Evolutionary conservation across 2,797 vertebrate genomes (phyloP).

Genomic region (Masticophis lateralis): DNA sequence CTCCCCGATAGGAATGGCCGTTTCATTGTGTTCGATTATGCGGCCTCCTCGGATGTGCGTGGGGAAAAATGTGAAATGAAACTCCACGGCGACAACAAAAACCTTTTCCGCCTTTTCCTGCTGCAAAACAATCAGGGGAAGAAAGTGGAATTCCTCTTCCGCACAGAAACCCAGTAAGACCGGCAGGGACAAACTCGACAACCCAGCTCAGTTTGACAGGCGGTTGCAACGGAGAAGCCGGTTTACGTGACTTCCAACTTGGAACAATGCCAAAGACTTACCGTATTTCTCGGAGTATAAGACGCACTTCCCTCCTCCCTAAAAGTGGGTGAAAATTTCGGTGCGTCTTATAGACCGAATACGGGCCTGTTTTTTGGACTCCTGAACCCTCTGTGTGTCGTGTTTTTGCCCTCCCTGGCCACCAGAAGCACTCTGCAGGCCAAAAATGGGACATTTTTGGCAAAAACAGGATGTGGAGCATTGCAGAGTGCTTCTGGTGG

Average conservation of each 20-base stretch:
- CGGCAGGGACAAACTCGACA: neutral
- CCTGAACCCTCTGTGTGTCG: no score
- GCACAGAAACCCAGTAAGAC: constrained; percentile 90
- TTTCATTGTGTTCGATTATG: constrained; percentile 90
- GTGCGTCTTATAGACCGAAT: no score
- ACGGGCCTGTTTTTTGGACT: no score
- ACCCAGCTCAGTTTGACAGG: neutral
- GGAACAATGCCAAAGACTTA: neutral
- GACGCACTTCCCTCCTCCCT: no score
- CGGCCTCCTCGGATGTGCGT: constrained; percentile 80
- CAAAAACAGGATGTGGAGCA: no score
- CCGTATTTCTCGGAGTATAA: no score
- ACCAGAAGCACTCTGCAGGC: no score
- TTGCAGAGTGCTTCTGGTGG: no score
- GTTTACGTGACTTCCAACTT: neutral
- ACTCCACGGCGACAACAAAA: constrained; percentile 87
- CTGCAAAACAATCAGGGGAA: constrained; percentile 65
- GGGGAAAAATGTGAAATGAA: constrained; percentile 90
- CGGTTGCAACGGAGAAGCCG: neutral
- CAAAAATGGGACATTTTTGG: no score
- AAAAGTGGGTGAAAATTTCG: no score
- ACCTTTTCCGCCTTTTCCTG: constrained; percentile 86
- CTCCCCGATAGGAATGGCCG: constrained; percentile 74
- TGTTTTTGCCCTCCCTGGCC: no score
- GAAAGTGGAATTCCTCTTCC: constrained; percentile 80